Percentiles rank a stretch among this genome's conserved stretches.
Conservation (phyloP, 23 tunicate species). For the Clavelina lepadiformis region DNA sequence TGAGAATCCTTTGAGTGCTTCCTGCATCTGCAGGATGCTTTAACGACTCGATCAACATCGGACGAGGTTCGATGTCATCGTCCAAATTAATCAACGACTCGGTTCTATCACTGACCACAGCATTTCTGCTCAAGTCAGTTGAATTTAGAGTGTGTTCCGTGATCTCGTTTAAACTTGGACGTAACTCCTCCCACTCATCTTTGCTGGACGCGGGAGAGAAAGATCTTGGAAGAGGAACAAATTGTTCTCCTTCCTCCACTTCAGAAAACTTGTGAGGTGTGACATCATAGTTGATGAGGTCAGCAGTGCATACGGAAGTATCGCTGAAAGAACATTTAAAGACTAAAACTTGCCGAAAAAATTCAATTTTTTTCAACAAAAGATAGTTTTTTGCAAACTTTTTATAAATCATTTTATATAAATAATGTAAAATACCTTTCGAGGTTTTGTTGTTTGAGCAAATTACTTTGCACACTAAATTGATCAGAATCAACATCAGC, state of each 20-base stretch:
- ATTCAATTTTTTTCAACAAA: not conserved
- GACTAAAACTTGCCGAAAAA: not conserved
- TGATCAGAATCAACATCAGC: slow-evolving; percentile 77
- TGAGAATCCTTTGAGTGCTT: not conserved
- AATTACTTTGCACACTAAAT: slow-evolving; percentile 21
- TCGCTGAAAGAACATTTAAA: slow-evolving; percentile 25
- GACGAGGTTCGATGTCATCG: not conserved
- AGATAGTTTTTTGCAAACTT: not conserved
- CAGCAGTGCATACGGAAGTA: slow-evolving; percentile 35
- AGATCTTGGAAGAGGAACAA: not conserved
- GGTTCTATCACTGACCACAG: not conserved
- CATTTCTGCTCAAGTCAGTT: not conserved
- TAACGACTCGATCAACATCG: slow-evolving; percentile 13
- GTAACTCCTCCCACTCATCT: slow-evolving; percentile 12
- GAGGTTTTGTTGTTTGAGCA: too few relatives aligned
- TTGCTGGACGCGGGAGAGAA: not conserved
- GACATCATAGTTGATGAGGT: slow-evolving; percentile 22
- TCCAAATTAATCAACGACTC: not conserved
- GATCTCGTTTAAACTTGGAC: slow-evolving; percentile 4
- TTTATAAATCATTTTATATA: not conserved
- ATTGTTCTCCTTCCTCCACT: not conserved
- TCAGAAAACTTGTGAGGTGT: not conserved
- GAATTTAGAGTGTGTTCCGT: slow-evolving; percentile 41
- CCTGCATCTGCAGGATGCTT: not conserved
- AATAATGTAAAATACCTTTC: not conserved